Evolutionary conservation across 2,113 vertebrate species (phyloP).

Genomic region (Poeciliopsis retropinna): DNA sequence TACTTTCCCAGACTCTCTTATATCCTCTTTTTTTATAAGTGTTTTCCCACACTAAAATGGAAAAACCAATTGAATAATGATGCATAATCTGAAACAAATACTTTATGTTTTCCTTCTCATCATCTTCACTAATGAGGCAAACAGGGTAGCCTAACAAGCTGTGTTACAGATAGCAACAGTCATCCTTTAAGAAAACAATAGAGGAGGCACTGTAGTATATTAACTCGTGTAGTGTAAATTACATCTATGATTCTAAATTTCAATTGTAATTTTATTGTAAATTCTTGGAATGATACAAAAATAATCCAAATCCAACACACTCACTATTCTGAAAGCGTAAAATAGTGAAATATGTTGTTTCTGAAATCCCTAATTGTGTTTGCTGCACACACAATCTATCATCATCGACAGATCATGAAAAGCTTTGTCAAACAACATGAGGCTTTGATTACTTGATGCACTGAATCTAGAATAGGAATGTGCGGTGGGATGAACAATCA

Average conservation of each 20-base stretch:
- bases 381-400: not conserved
- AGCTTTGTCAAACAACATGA: not conserved
- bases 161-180: slow-evolving; percentile 22
- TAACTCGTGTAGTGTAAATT: not conserved
- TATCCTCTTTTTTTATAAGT: slow-evolving; percentile 52
- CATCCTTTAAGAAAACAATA: slow-evolving; percentile 6
- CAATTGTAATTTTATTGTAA: not conserved
- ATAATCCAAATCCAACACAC: not conserved
- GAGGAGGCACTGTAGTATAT: slow-evolving; percentile 5
- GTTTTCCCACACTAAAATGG: slow-evolving; percentile 59
- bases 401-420: slow-evolving; percentile 1
- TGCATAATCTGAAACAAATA: slow-evolving; percentile 51
- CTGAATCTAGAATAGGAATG: not conserved
- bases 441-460: not conserved
- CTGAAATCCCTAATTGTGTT: slow-evolving; percentile 1
- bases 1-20: slow-evolving; percentile 64
- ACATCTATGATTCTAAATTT: not conserved
- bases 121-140: slow-evolving; percentile 52
- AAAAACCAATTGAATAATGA: slow-evolving; percentile 58
- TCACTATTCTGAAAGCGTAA: not conserved
- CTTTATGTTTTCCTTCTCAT: slow-evolving; percentile 41
- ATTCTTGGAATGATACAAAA: not conserved
- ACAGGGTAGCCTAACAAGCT: slow-evolving; percentile 30
- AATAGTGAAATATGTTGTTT: not conserved
- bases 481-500: not conserved